Percentiles rank a stretch among this genome's conserved stretches.
These are phyloP conservation scores for Acrossocheilus wenchowensis DNA, from an alignment of 2,797 vertebrate species.

Conservation along the genomic window DNA sequence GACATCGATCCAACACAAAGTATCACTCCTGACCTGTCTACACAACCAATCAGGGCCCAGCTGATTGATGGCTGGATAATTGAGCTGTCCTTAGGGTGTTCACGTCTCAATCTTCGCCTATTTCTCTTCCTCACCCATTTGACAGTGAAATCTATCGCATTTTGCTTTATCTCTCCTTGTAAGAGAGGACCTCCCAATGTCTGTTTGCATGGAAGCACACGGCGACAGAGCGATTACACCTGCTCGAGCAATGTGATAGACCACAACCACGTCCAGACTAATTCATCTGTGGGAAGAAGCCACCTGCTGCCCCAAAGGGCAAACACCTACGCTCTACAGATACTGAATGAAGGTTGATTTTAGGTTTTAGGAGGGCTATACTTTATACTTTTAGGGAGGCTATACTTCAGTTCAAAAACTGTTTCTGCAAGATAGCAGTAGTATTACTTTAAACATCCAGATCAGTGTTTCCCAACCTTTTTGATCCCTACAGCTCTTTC, in stretches of 20 bases:
- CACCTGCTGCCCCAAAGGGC: constrained; percentile 73
- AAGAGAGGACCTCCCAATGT: constrained; percentile 73
- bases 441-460: neutral
- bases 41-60: constrained; percentile 73
- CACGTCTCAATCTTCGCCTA: constrained; percentile 68
- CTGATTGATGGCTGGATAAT: constrained; percentile 81
- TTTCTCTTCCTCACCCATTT: constrained; percentile 64
- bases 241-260: constrained; percentile 62
- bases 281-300: constrained; percentile 75
- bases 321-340: constrained; percentile 42
- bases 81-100: constrained; percentile 75
- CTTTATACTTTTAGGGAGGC: neutral
- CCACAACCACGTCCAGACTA: constrained; percentile 71
- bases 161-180: constrained; percentile 74
- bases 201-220: constrained; percentile 72
- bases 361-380: neutral
- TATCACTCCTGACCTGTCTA: constrained; percentile 73
- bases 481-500: neutral
- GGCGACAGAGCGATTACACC: constrained; percentile 64
- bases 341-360: neutral
- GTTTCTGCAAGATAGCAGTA: neutral
- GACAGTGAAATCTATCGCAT: constrained; percentile 73
- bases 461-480: neutral
- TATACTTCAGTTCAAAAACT: neutral
- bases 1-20: constrained; percentile 76